These are phyloP conservation scores for Gambusia yucatana DNA, from an alignment of 2,797 vertebrate genomes.

Conservation along the genomic window DNA sequence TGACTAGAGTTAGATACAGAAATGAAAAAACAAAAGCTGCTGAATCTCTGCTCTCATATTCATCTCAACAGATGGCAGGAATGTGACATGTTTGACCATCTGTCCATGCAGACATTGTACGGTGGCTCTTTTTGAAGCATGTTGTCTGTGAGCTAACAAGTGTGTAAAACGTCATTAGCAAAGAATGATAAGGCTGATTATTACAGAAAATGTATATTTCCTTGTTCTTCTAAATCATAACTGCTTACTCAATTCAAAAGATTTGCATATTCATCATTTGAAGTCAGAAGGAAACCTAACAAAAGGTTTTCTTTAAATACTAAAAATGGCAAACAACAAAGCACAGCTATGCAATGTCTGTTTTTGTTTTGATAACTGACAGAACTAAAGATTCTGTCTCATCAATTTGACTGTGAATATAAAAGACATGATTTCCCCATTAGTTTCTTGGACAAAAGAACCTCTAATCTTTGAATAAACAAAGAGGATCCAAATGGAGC, in stretches of 20 bases:
- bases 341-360: neutral
- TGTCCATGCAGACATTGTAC: conserved; percentile 27
- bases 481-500: conserved; percentile 31
- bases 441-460: conserved; percentile 31
- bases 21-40: conserved; percentile 4
- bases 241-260: neutral
- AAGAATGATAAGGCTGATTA: conserved; percentile 23
- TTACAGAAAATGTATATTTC: conserved; percentile 15
- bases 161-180: conserved; percentile 42
- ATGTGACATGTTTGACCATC: conserved; percentile 53
- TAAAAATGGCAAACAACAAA: neutral
- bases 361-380: conserved; percentile 1
- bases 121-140: conserved; percentile 34
- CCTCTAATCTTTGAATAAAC: conserved; percentile 49
- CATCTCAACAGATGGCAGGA: conserved; percentile 58
- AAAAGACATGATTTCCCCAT: conserved; percentile 44
- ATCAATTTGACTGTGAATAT: conserved; percentile 37
- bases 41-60: conserved; percentile 17
- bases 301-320: neutral
- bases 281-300: neutral
- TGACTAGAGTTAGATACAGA: neutral
- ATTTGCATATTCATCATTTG: neutral
- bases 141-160: conserved; percentile 33
- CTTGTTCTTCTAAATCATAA: conserved; percentile 18
- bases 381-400: conserved; percentile 15